These are phyloP conservation scores for Acanthosoma haemorrhoidale DNA, from an alignment of 2,888 invertebrate species.

Conservation along the genomic window DNA sequence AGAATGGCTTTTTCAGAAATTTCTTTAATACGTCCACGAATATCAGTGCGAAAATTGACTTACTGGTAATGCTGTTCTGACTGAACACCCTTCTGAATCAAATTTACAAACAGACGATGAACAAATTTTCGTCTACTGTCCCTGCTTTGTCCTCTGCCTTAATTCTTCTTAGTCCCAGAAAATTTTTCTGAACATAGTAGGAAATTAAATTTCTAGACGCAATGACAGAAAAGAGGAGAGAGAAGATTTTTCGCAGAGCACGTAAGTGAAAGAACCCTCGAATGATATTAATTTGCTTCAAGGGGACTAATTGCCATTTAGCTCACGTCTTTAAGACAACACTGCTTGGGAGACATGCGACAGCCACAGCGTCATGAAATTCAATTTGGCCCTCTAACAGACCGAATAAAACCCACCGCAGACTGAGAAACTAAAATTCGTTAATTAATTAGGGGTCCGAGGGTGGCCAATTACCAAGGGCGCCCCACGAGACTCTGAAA, in stretches of 20 bases:
- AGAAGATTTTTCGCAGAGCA: background rate
- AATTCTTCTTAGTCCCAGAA: no score
- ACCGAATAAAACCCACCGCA: background rate
- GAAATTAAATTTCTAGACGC: no score
- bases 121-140: no score
- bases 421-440: conserved; percentile 21
- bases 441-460: conserved; percentile 21
- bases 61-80: no score
- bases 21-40: no score
- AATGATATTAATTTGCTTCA: conserved; percentile 10
- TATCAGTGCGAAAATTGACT: no score
- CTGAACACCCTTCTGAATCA: no score
- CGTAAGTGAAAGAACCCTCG: background rate
- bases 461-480: conserved; percentile 16
- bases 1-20: no score
- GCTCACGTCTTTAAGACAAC: conserved; percentile 3
- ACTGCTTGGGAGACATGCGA: no score
- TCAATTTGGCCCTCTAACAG: conserved; percentile 16
- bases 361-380: background rate
- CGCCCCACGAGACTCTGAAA: background rate
- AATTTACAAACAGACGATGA: no score
- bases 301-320: background rate
- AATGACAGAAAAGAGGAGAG: background rate
- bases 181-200: no score
- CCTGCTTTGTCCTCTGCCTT: no score